These are phyloP conservation scores for Andrena fulva DNA, from an alignment of 2,888 invertebrate genomes.

Conservation along the genomic window DNA sequence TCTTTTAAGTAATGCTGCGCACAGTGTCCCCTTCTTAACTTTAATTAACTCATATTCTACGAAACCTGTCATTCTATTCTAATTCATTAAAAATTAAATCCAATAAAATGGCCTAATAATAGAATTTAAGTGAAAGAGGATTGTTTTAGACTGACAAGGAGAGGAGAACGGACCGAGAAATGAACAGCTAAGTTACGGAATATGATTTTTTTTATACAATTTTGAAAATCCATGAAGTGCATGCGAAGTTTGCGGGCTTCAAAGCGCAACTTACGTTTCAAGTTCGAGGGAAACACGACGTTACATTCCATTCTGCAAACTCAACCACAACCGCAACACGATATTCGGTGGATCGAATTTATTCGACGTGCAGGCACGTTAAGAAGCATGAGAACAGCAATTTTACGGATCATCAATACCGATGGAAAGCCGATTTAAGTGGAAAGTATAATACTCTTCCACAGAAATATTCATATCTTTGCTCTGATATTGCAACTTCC, in stretches of 20 bases:
- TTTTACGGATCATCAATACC: slow-evolving; percentile 38
- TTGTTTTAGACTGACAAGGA: too few relatives aligned
- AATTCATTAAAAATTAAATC: too few relatives aligned
- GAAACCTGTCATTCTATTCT: too few relatives aligned
- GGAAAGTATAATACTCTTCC: neutral
- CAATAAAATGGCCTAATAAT: too few relatives aligned
- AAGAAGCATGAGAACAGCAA: slow-evolving; percentile 43
- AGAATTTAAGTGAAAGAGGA: too few relatives aligned
- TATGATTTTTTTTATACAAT: too few relatives aligned
- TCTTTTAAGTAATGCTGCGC: neutral
- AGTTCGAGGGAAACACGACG: slow-evolving; percentile 17
- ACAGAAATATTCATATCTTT: neutral
- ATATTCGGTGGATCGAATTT: slow-evolving; percentile 48
- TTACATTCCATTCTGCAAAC: slow-evolving; percentile 38
- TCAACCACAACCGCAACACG: slow-evolving; percentile 50
- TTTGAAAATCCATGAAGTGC: too few relatives aligned
- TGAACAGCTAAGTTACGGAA: too few relatives aligned
- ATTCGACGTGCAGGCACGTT: slow-evolving; percentile 40
- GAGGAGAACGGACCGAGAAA: too few relatives aligned
- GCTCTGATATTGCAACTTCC: too few relatives aligned
- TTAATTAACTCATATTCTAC: too few relatives aligned
- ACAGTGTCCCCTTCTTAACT: neutral
- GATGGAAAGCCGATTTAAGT: slow-evolving; percentile 30
- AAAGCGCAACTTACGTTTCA: slow-evolving; percentile 16
- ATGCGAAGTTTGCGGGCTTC: too few relatives aligned